Evolutionary conservation across 2,888 invertebrate genomes (phyloP), one percentile per base, ranked within the genome.

Genomic region (Agonum fuliginosum): DNA sequence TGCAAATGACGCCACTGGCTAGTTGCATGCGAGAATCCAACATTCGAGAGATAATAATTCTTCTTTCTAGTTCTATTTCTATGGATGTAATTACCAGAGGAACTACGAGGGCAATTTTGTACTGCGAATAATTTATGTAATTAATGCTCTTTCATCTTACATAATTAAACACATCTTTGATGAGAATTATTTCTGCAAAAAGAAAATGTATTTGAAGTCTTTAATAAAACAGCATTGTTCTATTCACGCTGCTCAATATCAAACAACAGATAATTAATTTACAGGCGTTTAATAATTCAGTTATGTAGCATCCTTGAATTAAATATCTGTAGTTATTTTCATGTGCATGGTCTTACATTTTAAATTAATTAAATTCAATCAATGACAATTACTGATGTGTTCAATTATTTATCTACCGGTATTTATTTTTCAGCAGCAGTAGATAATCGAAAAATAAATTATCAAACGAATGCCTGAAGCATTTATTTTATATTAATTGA

Each of bases 61-160:
- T 37, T 37, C 37, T n/a, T 20, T 22, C 54, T 24, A 24, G 19
- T 17, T 65, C 34, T 65, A 65, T 65, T 34, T 65, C 37, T 65
- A 19, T 30, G 37, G n/a, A 12, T 30, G 37, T 17, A 30, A 65
- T 65, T 54, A 65, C 34, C 12, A 58, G n/a, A 12, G 17, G 58
- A 34, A 58, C 12, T 58, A 65, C 37, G 6, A 65, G n/a, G n/a
- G 65, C 34, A 65, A 65, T 65, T 34, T 65, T 65, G 34, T 65
- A 37, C 14, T 8, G 30, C 46, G 70, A 46, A 70, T 70, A 70
- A 46, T 70, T 70, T 27, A 70, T 70, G 43, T 46, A 46, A 70
- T 70, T 70, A 70, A 70, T 27, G 70, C 46, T 70, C 70, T 43
- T 70, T 46, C 46, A 46, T 70, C 46, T 70, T 46, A 22, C 70